Percentiles rank a stretch among this genome's conserved stretches.
phyloP scores from a whole-genome alignment of 2,797 vertebrate species.

The Lepilemur septentrionalis region DNA sequence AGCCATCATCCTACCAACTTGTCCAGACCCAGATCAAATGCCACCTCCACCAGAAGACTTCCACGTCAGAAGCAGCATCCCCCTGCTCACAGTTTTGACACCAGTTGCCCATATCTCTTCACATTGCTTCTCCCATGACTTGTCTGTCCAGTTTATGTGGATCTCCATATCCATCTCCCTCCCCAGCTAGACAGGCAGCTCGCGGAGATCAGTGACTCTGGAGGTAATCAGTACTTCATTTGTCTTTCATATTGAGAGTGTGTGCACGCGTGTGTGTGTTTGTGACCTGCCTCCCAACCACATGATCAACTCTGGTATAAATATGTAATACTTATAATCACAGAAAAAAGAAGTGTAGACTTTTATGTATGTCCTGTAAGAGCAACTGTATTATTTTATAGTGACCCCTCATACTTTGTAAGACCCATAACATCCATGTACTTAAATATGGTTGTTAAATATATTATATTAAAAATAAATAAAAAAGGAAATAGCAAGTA shows the following conservation, averaged over 20 bases:
- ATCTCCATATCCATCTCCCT: background rate
- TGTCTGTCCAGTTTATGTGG: background rate
- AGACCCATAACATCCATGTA: background rate
- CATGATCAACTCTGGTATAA: background rate
- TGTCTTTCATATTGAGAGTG: background rate
- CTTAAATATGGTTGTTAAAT: background rate
- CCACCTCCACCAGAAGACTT: background rate
- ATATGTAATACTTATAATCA: background rate
- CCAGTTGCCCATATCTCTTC: fast-evolving
- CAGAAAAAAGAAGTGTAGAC: background rate
- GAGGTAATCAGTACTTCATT: background rate
- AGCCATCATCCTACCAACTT: fast-evolving
- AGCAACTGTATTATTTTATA: background rate
- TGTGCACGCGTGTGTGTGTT: too few species aligned
- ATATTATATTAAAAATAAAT: background rate
- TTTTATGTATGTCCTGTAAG: background rate
- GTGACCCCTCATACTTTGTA: background rate
- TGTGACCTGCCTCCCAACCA: background rate
- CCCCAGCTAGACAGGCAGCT: background rate
- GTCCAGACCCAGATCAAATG: background rate
- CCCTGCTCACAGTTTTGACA: background rate
- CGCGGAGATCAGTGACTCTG: background rate
- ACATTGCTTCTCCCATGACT: background rate
- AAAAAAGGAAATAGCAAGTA: background rate
- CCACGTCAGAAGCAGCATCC: background rate